Evolutionary conservation across 2,888 invertebrate genomes (phyloP).

Genomic region (Metellina segmentata): DNA sequence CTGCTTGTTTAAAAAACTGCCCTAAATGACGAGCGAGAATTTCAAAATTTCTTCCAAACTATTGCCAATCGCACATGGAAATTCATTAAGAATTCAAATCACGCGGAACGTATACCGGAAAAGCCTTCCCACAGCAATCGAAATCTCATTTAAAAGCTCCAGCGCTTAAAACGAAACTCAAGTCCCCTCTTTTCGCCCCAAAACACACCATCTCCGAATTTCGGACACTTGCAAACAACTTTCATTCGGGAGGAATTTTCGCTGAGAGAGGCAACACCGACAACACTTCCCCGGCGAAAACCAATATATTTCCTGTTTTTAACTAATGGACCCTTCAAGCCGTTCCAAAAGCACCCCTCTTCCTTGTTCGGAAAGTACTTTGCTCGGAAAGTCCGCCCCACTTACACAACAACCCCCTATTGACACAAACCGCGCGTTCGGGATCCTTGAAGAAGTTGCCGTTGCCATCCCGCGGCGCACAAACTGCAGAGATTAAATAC

Average conservation of each 20-base stretch:
- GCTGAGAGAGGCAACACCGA: neutral
- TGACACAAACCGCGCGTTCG: constrained; percentile 25
- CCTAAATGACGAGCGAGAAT: neutral
- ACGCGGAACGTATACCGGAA: neutral
- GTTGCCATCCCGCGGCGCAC: constrained; percentile 23
- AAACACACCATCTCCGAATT: neutral
- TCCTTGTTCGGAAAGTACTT: too few relatives aligned
- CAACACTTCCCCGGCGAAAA: too few relatives aligned
- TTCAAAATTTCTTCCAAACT: neutral
- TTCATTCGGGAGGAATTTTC: neutral
- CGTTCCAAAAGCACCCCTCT: neutral
- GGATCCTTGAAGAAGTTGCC: constrained; percentile 46
- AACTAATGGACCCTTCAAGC: constrained; percentile 1
- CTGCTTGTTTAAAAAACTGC: neutral
- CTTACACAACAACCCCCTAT: constrained; percentile 4
- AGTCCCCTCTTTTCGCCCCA: constrained; percentile 4
- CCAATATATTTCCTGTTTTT: constrained; percentile 21
- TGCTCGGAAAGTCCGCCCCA: neutral
- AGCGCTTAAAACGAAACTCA: neutral
- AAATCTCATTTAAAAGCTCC: constrained; percentile 17
- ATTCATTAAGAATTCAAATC: neutral
- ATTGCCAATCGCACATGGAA: neutral
- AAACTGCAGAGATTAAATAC: constrained; percentile 52
- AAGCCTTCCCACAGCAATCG: neutral
- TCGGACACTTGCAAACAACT: constrained; percentile 4